Conservation (phyloP, 2,888 invertebrate species). For the Plebejus anna region DNA sequence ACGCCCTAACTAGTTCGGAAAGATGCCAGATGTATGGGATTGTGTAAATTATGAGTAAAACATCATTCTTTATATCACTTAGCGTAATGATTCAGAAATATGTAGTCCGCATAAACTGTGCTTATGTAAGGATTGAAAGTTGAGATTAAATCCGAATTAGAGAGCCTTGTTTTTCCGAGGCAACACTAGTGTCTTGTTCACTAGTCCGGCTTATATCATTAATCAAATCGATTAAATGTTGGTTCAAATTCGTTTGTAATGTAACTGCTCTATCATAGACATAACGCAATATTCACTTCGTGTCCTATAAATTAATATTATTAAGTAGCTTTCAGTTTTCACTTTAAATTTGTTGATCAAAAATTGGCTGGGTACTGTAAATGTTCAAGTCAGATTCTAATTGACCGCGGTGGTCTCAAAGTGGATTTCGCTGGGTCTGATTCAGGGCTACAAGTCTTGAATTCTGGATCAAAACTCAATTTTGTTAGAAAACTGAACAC, state of each 20-base stretch:
- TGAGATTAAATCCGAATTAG: not conserved
- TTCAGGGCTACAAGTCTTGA: too few relatives aligned
- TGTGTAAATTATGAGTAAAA: not conserved
- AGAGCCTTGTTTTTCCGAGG: not conserved
- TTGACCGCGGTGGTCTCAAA: too few relatives aligned
- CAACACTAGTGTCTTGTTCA: not conserved
- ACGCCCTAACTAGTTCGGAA: too few relatives aligned
- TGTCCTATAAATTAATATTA: too few relatives aligned
- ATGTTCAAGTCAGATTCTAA: too few relatives aligned
- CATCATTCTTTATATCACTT: conserved; percentile 1
- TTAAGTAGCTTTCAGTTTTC: too few relatives aligned
- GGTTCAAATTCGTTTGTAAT: not conserved
- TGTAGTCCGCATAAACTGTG: not conserved
- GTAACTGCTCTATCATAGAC: too few relatives aligned
- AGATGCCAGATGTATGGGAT: too few relatives aligned
- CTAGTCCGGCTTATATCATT: not conserved
- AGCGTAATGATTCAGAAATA: not conserved
- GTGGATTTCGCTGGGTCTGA: too few relatives aligned
- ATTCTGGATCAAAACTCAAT: not conserved
- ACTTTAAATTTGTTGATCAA: too few relatives aligned
- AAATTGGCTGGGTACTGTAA: too few relatives aligned
- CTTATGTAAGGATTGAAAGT: not conserved
- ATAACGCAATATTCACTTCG: too few relatives aligned
- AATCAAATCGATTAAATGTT: not conserved
- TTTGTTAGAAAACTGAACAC: not conserved